Evolutionary conservation across 2,113 vertebrate genomes (phyloP).

Genomic region (Malurus alboscapulatus): DNA sequence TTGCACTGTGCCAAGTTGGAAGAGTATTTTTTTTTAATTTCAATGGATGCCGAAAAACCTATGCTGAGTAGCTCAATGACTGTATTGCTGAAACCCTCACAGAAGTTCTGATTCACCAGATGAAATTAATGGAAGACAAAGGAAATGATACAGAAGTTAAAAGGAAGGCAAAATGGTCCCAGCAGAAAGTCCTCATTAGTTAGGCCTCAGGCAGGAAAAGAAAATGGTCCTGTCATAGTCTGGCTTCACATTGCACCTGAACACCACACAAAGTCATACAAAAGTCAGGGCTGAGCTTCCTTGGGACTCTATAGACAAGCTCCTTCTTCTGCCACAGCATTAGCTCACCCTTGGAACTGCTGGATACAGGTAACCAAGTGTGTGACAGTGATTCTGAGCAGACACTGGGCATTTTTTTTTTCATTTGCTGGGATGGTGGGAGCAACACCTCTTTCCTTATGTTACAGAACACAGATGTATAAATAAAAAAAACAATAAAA

Average conservation of each 20-base stretch:
- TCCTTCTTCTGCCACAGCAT: background rate
- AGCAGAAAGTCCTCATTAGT: background rate
- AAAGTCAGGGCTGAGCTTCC: background rate
- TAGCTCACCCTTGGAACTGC: background rate
- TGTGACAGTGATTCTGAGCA: background rate
- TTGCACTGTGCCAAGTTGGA: background rate
- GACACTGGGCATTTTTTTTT: background rate
- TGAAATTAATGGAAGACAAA: background rate
- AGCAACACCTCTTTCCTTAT: background rate
- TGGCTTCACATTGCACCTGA: background rate
- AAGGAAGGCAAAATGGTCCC: background rate
- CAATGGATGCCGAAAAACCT: background rate
- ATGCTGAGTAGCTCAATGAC: fast-evolving
- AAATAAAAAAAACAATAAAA: background rate
- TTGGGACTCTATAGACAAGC: background rate
- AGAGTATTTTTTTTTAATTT: background rate
- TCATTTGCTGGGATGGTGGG: background rate
- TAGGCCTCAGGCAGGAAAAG: background rate
- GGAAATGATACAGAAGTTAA: background rate
- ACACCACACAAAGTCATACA: background rate
- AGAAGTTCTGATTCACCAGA: background rate
- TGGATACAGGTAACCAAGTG: background rate
- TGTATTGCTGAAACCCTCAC: background rate
- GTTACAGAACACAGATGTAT: background rate
- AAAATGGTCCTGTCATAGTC: background rate